Evolutionary conservation across 2,113 vertebrate genomes (phyloP), one percentile per base, ranked within the genome.

Genomic region (Sporophila hypoxantha): DNA sequence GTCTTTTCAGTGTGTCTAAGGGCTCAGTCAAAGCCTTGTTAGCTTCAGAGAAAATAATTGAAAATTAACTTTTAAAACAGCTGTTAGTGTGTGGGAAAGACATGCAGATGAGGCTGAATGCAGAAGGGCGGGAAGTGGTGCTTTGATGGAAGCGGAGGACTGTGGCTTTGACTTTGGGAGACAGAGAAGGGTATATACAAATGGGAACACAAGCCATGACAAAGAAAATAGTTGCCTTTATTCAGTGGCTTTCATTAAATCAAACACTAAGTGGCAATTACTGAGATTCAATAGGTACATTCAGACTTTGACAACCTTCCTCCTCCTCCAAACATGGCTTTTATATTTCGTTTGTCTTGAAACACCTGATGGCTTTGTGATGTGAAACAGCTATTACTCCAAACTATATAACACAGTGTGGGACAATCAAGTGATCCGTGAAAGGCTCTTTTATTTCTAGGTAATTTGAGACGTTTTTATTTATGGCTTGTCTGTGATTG

Each of bases 241-340:
- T 90, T 95, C 82, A 88, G 62, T 66, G 90, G 83, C 85, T 94
- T 95, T 96, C 95, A 96, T 95, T 96, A 96, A 95, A 96, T 96
- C 93, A 94, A 94, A 80, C 83, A 87, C 85, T 90, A 96, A 96
- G 91, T 95, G 90, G 82, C 88, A 97, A 95, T 97, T 96, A 96
- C 76, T 39, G 80, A 92, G 88, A 90, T 92, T 96, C 94, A 97
- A 96, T 95, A 92, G 93, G 71, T 77, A 92, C 92, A 96, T 96
- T 97, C 94, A 97, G 62, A 67, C 69, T 95, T 87, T 96, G 94
- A 96, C 96, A 96, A 92, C 88, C 89, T 88, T 94, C 94, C 92
- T 95, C 91, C 91, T 76, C 74, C 88, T 93, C 76, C 61, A 91
- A 92, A 89, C 37, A 84, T 17, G 21, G 37, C 68, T 93, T 96